Base-by-base conservation (phyloP, 1,140 invertebrate species). In the Thaumetopoea pityocampa region DNA sequence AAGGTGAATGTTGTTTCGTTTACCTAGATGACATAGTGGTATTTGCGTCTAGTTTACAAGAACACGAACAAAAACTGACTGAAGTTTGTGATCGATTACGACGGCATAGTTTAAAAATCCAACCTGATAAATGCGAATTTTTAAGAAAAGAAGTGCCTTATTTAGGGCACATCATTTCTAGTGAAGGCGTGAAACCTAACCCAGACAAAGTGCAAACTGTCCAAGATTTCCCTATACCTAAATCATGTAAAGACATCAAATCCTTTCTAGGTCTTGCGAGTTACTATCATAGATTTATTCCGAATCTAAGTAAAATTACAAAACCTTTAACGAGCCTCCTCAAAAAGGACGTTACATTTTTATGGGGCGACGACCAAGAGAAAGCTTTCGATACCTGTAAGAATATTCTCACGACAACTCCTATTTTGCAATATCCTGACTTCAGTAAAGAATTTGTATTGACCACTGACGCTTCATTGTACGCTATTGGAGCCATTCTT, bases 81-180 rank as follows among this genome's bases (percentile, higher is more conserved):
- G 38, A 64, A 38, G 64, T 87, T 2, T 84, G 86, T 26, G 19
- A 64, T 5, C 48, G 53, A 41, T 33, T 87, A 6, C 51, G 59
- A 28, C 17, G 67, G 42, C 26, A 64, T 41, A 73, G 74, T 29
- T 49, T 87, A 15, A 84, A 85, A 57, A 17, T 86, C 10, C 68
- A 87, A 56, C 74, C 72, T 0, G 61, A 68, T 8, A 87, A 87
- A 61, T 87, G 82, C 37, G 59, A 80, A 40, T 87, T 88, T 60
- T 40, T 83, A 5, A 61, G 61, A 49, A 55, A 66, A 19, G 68
- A 84, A 69, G 88, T n/a, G n/a, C 11, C 26, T 6, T 78, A 72
- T 50, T 42, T 74, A 29, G 66, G 66, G n/a, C 70, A 78, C 46
- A 30, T 70, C 5, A 65, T 77, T 18, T 54, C 19, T n/a, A 35